Evolutionary conservation across 2,888 invertebrate species (phyloP), one percentile per base, ranked within the genome.

Genomic region (Allygus modestus): DNA sequence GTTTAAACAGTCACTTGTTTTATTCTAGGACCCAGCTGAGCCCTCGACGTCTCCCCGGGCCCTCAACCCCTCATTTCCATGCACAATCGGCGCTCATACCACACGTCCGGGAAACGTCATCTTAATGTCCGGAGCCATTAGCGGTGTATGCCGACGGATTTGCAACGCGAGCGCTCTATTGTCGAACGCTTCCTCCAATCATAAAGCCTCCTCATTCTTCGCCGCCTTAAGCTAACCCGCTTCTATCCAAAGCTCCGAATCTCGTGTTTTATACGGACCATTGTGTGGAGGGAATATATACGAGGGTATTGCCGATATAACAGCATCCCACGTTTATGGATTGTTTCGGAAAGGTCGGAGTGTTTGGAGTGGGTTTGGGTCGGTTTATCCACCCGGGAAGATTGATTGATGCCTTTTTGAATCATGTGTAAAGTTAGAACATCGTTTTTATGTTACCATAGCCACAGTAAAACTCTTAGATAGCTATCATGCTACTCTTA

Each of bases 111-210:
- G 82, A 82, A 82, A 82, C 71, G 82, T 82, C 82, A 82, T 71
- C 82, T 82, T 82, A 82, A 82, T 82, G 82, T 82, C 82, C 71
- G 69, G 37, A 20, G 43, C 82, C 82, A 82, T 82, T 82, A 82
- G 82, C 33, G 43, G n/a, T 43, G 43, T 65, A 37, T 31, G 58
- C 20, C 41, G 46, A 43, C 51, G 82, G 82, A 82, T 82, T 73
- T 82, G 82, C 82, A 9, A n/a, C n/a, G n/a, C 5, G 37, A 58
- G 61, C 71, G 28, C 73, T 69, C 69, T 17, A 82, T 82, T 82
- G 82, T 82, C 31, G 69, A 77, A 77, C 46, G 26, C 75, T 46
- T 46, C 41, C 75, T 46, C n/a, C 75, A 17, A 77, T 46, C 75
- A 71, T 23, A 71, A 71, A 71, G 71, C 37, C 71, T 71, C 20